Evolutionary conservation across 2,113 vertebrate species (phyloP).

Genomic region (Scomber colias): DNA sequence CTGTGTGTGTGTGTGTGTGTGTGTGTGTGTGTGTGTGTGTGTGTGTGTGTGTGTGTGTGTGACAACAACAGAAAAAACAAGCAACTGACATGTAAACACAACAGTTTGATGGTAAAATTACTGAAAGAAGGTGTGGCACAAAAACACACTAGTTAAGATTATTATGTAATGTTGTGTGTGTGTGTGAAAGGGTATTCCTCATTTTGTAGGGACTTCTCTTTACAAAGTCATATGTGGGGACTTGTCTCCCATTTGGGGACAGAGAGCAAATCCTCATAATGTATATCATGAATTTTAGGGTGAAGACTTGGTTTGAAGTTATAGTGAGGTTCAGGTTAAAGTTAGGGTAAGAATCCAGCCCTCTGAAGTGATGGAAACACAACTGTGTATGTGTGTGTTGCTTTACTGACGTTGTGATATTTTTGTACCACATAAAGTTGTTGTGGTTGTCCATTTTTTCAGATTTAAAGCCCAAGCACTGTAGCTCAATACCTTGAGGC

Average conservation of each 20-base stretch:
- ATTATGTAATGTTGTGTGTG: neutral
- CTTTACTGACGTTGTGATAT: too few species aligned
- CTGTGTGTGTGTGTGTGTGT: conserved; percentile 1
- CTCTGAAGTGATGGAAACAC: too few species aligned
- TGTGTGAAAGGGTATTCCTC: neutral
- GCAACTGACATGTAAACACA: neutral
- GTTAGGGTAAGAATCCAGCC: too few species aligned
- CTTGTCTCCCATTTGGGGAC: too few species aligned
- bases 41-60: conserved; percentile 8
- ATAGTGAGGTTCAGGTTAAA: too few species aligned
- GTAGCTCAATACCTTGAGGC: conserved; percentile 50
- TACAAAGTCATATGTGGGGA: too few species aligned
- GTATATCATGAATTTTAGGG: too few species aligned
- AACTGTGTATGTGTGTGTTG: too few species aligned
- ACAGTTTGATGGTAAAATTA: neutral
- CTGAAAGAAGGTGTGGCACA: neutral
- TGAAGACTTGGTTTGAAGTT: too few species aligned
- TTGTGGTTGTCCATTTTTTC: neutral
- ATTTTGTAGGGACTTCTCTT: too few species aligned
- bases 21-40: conserved; percentile 4
- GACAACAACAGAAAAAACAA: neutral
- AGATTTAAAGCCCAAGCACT: neutral
- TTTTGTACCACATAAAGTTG: neutral
- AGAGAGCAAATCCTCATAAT: too few species aligned
- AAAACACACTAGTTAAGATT: neutral